These are phyloP conservation scores for Circaetus cinerascens DNA, from an alignment of 2,113 vertebrate species.

Conservation along the genomic window DNA sequence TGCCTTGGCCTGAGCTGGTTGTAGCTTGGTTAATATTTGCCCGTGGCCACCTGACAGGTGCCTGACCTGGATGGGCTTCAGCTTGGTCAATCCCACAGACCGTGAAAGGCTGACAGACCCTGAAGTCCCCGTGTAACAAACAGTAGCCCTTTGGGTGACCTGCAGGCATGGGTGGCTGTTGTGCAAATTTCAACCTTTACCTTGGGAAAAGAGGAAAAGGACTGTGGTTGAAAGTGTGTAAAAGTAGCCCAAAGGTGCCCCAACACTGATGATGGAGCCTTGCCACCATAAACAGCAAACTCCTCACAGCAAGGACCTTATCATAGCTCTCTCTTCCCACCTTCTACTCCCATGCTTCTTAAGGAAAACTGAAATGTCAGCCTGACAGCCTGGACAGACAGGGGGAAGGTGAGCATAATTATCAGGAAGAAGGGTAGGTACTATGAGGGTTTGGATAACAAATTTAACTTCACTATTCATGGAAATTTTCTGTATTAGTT, in stretches of 20 bases:
- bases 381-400: accelerated
- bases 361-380: not conserved
- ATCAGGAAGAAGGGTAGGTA: not conserved
- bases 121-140: accelerated
- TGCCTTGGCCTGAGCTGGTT: not conserved
- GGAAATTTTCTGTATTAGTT: not conserved
- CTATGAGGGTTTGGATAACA: not conserved
- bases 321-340: not conserved
- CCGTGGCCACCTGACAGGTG: not conserved
- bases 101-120: not conserved
- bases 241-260: not conserved
- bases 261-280: not conserved
- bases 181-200: not conserved
- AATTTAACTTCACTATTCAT: not conserved
- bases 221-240: not conserved
- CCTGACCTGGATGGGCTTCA: not conserved
- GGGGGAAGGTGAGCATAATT: not conserved
- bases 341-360: not conserved
- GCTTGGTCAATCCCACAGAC: not conserved
- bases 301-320: not conserved
- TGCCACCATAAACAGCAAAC: not conserved
- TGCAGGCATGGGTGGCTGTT: not conserved
- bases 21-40: not conserved
- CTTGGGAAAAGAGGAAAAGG: not conserved
- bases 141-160: not conserved